Base-by-base conservation (phyloP, 1,140 invertebrate genomes). In the Dysdera silvatica region DNA sequence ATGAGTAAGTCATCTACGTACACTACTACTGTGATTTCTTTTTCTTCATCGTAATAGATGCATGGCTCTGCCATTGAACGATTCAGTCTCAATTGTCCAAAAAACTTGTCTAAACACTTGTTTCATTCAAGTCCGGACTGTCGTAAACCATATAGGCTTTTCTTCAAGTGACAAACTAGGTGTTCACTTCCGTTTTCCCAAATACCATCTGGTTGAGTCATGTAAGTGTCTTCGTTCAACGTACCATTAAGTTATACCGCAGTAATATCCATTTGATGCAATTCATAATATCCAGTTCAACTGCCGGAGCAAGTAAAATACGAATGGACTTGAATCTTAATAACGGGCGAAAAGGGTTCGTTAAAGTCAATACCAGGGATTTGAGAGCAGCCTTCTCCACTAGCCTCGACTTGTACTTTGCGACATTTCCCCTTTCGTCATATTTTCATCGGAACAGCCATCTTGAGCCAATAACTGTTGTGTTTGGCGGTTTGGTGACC, bases 111-210 rank as follows among this genome's bases (percentile, higher is more conserved):
- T 16, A 59, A 33, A 24, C 56, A 59, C 8, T 73, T 68, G 64
- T 78, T 74, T 76, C 76, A 80, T 12, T 67, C 67, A 24, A 71
- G 61, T 24, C 74, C 71, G n/a, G 74, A 71, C 66, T 81, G 76
- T 61, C 77, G 75, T n/a, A 79, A 58, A 3, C 76, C 75, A 65
- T 79, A 80, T 5, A 80, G 26, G 16, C 71, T 72, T 64, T 74
- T 77, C 24, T 70, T 72, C 12, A 80, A 56, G 67, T 53, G 26
- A 37, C 61, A 23, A 63, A 66, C 55, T 68, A 33, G 35, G 71
- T 68, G 20, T 48, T 26, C 32, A 68, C 66, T 43, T 10, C 26
- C 55, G 33, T 26, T 3, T 33, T 57, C 37, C 32, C 72, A 60
- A 49, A 71, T 76, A 23, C 75, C 74, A 67, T 77, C 68, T 47